Percentiles rank a stretch among this genome's conserved stretches.
These are phyloP conservation scores for Atopsyche davidsoni DNA, from an alignment of 1,140 invertebrate species.

Conservation along the genomic window DNA sequence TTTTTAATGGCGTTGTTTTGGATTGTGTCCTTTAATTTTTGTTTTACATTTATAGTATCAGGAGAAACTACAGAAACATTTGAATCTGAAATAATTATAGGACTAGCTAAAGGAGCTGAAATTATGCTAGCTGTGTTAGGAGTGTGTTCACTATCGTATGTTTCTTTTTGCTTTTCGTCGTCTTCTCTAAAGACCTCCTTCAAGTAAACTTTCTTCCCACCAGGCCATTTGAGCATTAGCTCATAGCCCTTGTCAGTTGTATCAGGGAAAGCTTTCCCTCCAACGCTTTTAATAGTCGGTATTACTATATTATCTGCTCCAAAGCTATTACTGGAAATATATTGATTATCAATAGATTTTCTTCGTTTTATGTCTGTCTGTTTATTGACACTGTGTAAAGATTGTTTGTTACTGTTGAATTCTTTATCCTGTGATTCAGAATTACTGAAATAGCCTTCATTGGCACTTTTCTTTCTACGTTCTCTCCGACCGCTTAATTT, in stretches of 20 bases:
- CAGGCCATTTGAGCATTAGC: conserved; percentile 27
- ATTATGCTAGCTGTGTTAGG: neutral
- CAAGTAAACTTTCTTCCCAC: conserved; percentile 28
- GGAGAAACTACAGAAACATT: neutral
- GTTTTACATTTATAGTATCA: conserved; percentile 16
- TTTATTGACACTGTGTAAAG: too few species aligned
- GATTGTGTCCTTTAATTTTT: conserved; percentile 22
- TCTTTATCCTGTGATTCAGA: too few species aligned
- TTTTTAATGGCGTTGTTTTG: conserved; percentile 12
- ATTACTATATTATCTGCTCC: neutral
- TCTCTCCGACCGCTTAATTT: too few species aligned
- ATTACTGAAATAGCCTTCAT: too few species aligned
- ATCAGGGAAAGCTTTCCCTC: conserved; percentile 4
- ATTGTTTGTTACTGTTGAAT: too few species aligned
- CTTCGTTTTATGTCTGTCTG: neutral
- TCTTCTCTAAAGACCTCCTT: conserved; percentile 26
- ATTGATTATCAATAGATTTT: too few species aligned
- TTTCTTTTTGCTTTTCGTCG: conserved; percentile 5
- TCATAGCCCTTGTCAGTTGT: conserved; percentile 20
- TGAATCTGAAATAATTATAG: neutral
- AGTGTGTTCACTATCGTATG: neutral
- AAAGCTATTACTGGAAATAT: neutral
- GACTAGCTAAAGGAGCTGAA: neutral
- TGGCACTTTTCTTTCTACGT: too few species aligned
- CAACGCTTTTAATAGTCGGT: conserved; percentile 7